A percentile compares a stretch with the other conserved stretches of the same genome.
Conservation (phyloP, 2,797 vertebrate species). For the Bucorvus abyssinicus region DNA sequence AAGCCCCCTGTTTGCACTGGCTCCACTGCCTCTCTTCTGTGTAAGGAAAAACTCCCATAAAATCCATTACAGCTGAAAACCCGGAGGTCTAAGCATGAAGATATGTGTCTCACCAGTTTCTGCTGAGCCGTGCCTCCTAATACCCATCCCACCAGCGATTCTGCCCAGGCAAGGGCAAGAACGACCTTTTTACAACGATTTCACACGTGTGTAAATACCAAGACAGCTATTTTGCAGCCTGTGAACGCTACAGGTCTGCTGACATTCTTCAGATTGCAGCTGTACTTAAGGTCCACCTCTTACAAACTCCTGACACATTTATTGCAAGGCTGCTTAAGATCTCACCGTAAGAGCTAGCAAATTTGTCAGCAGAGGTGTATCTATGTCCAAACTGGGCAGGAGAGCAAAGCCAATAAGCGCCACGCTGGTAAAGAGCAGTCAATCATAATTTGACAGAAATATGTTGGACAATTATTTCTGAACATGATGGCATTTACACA, state of each 20-base stretch:
- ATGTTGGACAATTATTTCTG: background rate
- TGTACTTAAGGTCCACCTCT: background rate
- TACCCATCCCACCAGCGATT: background rate
- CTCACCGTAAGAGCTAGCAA: background rate
- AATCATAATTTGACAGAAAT: background rate
- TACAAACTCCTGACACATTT: background rate
- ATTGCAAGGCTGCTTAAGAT: background rate
- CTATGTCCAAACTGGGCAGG: background rate
- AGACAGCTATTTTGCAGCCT: background rate
- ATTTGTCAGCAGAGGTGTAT: background rate
- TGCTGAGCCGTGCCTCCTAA: background rate
- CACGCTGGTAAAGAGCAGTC: background rate
- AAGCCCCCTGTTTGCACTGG: background rate
- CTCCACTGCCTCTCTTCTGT: background rate
- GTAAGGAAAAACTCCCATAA: background rate
- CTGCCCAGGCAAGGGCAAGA: background rate
- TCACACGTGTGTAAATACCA: background rate
- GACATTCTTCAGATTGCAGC: background rate
- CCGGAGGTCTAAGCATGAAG: background rate
- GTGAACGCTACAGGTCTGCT: background rate
- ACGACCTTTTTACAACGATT: background rate
- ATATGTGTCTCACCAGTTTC: background rate
- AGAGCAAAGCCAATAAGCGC: background rate
- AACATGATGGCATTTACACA: background rate
- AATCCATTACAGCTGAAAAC: background rate